These are phyloP conservation scores for Chelonoidis abingdonii DNA, from an alignment of 2,113 vertebrate species.

Conservation along the genomic window DNA sequence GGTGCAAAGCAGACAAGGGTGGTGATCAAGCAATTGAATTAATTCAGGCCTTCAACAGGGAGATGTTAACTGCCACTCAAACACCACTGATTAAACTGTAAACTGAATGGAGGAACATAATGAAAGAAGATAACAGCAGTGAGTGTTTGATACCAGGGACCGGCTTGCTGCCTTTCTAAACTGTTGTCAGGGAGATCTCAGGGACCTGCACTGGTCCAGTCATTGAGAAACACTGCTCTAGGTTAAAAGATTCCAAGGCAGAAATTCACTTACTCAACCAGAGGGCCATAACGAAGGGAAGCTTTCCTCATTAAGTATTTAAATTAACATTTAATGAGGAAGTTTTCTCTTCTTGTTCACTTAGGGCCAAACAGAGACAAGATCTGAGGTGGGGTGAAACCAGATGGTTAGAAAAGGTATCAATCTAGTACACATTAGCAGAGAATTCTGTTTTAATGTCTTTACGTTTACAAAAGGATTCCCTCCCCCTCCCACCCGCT, in stretches of 20 bases:
- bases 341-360: not conserved
- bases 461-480: not conserved
- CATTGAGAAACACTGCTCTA: not conserved
- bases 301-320: not conserved
- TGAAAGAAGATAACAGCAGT: not conserved
- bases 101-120: not conserved
- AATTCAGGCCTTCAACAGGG: not conserved
- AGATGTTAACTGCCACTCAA: not conserved
- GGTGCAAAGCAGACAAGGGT: not conserved
- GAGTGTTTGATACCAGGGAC: no score
- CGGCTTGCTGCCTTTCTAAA: no score
- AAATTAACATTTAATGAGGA: not conserved
- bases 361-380: not conserved
- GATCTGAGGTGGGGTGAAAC: not conserved
- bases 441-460: not conserved
- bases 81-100: not conserved
- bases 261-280: not conserved
- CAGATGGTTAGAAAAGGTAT: not conserved
- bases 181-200: no score
- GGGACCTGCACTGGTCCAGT: no score
- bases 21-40: not conserved
- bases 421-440: not conserved
- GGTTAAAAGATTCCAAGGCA: not conserved
- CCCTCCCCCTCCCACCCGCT: not conserved
- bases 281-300: not conserved